These are phyloP conservation scores for Harmothoe impar DNA, from an alignment of 2,888 invertebrate species.

Conservation along the genomic window DNA sequence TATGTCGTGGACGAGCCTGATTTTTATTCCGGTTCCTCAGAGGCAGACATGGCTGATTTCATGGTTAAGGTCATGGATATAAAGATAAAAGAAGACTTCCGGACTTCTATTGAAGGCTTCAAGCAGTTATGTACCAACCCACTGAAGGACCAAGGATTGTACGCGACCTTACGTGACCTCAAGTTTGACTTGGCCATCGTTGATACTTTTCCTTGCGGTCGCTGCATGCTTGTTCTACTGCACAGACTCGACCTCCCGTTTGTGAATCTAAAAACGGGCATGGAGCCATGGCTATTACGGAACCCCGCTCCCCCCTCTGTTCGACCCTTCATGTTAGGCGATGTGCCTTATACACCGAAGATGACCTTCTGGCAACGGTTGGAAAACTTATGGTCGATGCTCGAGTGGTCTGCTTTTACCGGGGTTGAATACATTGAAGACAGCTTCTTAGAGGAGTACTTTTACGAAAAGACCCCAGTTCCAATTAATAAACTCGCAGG, in stretches of 20 bases:
- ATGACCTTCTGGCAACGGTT: constrained; percentile 68
- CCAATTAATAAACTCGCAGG: constrained; percentile 59
- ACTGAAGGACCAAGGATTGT: constrained; percentile 64
- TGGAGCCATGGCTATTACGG: constrained; percentile 68
- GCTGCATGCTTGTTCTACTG: constrained; percentile 64
- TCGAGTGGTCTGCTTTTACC: constrained; percentile 65
- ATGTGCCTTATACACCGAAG: constrained; percentile 37
- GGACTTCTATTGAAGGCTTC: constrained; percentile 58
- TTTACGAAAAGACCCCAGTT: constrained; percentile 60
- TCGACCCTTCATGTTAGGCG: constrained; percentile 63
- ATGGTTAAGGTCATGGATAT: not conserved
- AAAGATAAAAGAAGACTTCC: constrained; percentile 44
- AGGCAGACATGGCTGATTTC: constrained; percentile 13
- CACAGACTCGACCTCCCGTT: constrained; percentile 67
- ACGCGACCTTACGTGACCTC: not conserved
- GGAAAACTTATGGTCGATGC: constrained; percentile 60
- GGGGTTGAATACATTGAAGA: constrained; percentile 64
- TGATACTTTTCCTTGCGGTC: constrained; percentile 64
- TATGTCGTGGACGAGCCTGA: constrained; percentile 53
- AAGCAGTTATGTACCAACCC: constrained; percentile 65
- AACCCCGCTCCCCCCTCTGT: constrained; percentile 67
- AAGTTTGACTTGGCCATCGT: constrained; percentile 66
- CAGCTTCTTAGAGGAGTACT: constrained; percentile 62
- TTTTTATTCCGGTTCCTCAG: not conserved
- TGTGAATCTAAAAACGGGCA: constrained; percentile 61